These are phyloP conservation scores for Pseudomyrmex pallidus DNA, from an alignment of 1,140 invertebrate genomes.

Conservation along the genomic window DNA sequence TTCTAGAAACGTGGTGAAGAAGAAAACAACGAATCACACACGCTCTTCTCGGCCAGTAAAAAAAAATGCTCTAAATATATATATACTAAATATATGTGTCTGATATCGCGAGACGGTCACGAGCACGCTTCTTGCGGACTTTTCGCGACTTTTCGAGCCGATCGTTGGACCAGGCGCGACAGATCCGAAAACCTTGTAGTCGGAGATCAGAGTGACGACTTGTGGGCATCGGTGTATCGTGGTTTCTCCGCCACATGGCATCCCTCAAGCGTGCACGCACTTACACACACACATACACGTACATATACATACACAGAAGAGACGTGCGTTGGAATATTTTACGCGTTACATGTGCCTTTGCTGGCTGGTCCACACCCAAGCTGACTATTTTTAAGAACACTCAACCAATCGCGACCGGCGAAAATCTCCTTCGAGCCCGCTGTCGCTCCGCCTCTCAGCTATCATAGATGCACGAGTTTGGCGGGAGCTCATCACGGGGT, in stretches of 20 bases:
- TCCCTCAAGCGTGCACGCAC: conserved; percentile 28
- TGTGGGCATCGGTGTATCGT: conserved; percentile 56
- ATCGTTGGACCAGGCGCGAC: conserved; percentile 28
- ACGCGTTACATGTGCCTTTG: conserved; percentile 69
- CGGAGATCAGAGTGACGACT: conserved; percentile 80
- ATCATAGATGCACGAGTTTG: conserved; percentile 74
- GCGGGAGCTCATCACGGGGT: conserved; percentile 73
- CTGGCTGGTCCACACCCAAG: conserved; percentile 76
- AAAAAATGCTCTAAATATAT: too few species aligned
- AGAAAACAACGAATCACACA: not conserved
- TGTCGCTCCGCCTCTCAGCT: conserved; percentile 76
- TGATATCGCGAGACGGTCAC: not conserved
- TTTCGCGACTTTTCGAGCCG: not conserved
- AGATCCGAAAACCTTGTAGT: conserved; percentile 78
- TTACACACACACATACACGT: conserved; percentile 28
- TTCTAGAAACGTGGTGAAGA: not conserved
- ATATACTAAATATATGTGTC: not conserved
- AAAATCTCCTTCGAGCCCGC: conserved; percentile 74
- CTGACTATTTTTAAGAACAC: conserved; percentile 81
- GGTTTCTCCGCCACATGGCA: conserved; percentile 74
- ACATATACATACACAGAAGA: conserved; percentile 43
- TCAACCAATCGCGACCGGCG: conserved; percentile 77
- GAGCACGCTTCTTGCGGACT: not conserved
- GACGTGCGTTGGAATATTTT: conserved; percentile 57
- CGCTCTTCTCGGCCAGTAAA: not conserved